Base-by-base conservation (phyloP, 53 echinoderm and acorn worm genomes). In the Antedon mediterranea region DNA sequence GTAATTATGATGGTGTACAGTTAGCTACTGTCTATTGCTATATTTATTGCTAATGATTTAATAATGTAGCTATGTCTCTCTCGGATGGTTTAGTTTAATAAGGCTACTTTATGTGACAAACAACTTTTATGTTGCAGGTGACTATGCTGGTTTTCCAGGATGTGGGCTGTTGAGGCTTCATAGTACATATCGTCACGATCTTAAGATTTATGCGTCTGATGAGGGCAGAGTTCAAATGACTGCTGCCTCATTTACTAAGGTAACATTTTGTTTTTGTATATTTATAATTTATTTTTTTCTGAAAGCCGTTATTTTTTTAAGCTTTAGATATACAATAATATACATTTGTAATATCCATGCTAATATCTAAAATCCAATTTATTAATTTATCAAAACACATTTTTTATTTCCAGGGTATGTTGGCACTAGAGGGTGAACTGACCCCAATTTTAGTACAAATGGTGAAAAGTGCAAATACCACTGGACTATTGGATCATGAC, bases 381-480 rank as follows among this genome's bases (percentile, higher is more conserved):
- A n/a, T n/a, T n/a, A n/a, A n/a, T n/a, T n/a, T n/a, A n/a, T n/a
- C n/a, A n/a, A n/a, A n/a, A n/a, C n/a, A n/a, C n/a, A n/a, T n/a
- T n/a, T n/a, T n/a, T 26, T 15, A 57, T 18, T 43, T 80, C 11
- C 75, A 94, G 95, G 95, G 95, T 18, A 94, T 94, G 95, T 73
- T 94, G 41, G 95, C 95, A 32, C 79, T 94, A 43, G 95, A 94
- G 73, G 95, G 95, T 13, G 95, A 94, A 30, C 78, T 94, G 71
- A 94, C 95, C 13, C 95, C 95, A 28, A 94, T 94, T 82, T 76
- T 94, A 30, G 95, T 94, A 0, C 95, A 94, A 86, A 94, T 94
- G 95, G 95, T 94, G 8, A 94, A 94, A 87, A 94, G 95, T 82
- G 95, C 95, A 29, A 89, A 94, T 80, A 94, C 95, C 29, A 86